Evolutionary conservation across 1,140 invertebrate species (phyloP).

Genomic region (Belonocnema kinseyi): DNA sequence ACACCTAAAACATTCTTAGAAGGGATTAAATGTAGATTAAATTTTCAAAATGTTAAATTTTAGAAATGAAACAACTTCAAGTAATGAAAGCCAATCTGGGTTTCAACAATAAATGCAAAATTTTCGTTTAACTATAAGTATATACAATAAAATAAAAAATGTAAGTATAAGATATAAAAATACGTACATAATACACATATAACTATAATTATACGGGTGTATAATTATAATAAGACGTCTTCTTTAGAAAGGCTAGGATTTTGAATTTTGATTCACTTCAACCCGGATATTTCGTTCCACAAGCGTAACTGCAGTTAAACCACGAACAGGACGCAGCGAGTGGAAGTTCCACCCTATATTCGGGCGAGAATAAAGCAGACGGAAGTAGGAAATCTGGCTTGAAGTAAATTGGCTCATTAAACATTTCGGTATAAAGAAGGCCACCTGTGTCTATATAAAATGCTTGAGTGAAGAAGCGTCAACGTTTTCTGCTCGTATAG

Average conservation of each 20-base stretch:
- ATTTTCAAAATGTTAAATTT: no score
- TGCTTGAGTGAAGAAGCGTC: not conserved
- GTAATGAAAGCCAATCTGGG: no score
- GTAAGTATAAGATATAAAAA: no score
- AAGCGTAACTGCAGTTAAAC: conserved; percentile 1
- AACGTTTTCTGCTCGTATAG: not conserved
- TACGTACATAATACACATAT: no score
- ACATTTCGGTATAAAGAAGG: conserved; percentile 16
- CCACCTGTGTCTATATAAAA: not conserved
- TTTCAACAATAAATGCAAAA: no score
- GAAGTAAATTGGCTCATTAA: conserved; percentile 28
- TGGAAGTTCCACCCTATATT: conserved; percentile 16
- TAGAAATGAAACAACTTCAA: no score
- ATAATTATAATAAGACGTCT: no score
- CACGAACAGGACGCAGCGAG: conserved; percentile 9
- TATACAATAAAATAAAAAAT: no score
- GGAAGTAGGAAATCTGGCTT: conserved; percentile 20
- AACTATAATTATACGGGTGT: no score
- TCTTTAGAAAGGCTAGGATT: not conserved
- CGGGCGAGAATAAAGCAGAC: conserved; percentile 14
- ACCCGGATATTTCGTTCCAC: conserved; percentile 22
- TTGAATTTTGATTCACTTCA: conserved; percentile 14
- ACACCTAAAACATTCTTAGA: no score
- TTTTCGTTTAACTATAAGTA: no score
- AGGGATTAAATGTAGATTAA: no score